Evolutionary conservation across 2,113 vertebrate species (phyloP).

Genomic region (Pituophis catenifer): DNA sequence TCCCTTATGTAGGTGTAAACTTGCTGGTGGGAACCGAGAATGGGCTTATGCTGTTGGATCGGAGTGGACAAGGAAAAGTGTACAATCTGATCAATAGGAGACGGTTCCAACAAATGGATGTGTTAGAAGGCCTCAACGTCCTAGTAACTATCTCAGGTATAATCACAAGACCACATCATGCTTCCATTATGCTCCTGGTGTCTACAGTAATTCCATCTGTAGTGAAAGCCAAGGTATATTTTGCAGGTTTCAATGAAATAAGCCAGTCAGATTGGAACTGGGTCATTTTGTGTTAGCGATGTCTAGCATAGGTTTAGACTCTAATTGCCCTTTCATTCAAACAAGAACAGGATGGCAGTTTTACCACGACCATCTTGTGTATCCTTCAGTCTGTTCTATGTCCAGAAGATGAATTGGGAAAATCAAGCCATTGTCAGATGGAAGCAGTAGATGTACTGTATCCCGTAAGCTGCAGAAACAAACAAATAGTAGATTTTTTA

Average conservation of each 20-base stretch:
- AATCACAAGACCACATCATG: rapidly evolving
- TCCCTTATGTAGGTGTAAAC: slow-evolving; percentile 82
- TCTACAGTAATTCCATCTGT: background rate
- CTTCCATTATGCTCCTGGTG: rapidly evolving
- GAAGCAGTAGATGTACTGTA: background rate
- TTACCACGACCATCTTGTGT: background rate
- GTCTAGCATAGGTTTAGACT: background rate
- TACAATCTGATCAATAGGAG: slow-evolving; percentile 97
- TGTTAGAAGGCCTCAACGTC: slow-evolving; percentile 95
- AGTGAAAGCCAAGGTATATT: background rate
- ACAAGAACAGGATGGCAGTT: background rate
- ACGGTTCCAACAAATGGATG: slow-evolving; percentile 98
- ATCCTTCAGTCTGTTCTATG: background rate
- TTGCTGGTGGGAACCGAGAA: slow-evolving; percentile 97
- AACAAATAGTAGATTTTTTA: background rate
- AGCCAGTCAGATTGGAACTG: background rate
- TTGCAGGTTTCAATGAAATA: background rate
- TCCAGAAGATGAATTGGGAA: background rate
- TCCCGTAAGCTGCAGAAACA: background rate
- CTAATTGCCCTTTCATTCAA: background rate
- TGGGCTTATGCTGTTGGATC: slow-evolving; percentile 94
- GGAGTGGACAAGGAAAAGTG: slow-evolving; percentile 96
- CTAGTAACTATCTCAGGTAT: slow-evolving; percentile 98
- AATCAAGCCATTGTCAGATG: background rate
- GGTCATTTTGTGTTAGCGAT: background rate